These are phyloP conservation scores for Platynereis dumerilii DNA, from an alignment of 2,888 invertebrate genomes.

Conservation along the genomic window DNA sequence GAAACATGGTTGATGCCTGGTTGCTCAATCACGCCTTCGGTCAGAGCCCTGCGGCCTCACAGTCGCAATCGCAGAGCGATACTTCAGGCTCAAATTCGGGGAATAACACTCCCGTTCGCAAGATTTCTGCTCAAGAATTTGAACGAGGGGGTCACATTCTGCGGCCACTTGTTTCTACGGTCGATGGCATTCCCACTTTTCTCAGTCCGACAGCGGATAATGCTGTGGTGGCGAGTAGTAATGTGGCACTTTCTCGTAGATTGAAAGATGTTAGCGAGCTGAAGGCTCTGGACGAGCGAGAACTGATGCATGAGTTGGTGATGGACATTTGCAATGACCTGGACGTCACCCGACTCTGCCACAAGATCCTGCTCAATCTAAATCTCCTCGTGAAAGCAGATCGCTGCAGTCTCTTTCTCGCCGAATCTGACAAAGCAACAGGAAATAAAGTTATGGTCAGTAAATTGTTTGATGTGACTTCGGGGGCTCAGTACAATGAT, in stretches of 20 bases:
- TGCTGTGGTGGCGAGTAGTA: constrained; percentile 20
- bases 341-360: constrained; percentile 60
- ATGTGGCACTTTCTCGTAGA: constrained; percentile 59
- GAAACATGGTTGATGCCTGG: constrained; percentile 93
- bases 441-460: constrained; percentile 69
- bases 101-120: constrained; percentile 90
- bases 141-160: constrained; percentile 83
- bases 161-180: constrained; percentile 86
- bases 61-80: constrained; percentile 47
- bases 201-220: constrained; percentile 65
- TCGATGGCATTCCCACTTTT: constrained; percentile 93
- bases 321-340: constrained; percentile 62
- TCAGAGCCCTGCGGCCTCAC: constrained; percentile 40
- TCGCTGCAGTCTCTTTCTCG: constrained; percentile 60
- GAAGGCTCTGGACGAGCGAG: constrained; percentile 58
- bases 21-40: constrained; percentile 68
- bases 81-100: constrained; percentile 80
- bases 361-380: constrained; percentile 61
- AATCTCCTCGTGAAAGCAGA: constrained; percentile 60
- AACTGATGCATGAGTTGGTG: constrained; percentile 61
- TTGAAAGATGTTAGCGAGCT: constrained; percentile 67
- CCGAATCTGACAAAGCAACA: constrained; percentile 63
- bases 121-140: constrained; percentile 95
- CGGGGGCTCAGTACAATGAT: constrained; percentile 74
- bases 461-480: constrained; percentile 60